These are phyloP conservation scores for Pseudorhombus dupliciocellatus DNA, from an alignment of 2,113 vertebrate genomes.

Conservation along the genomic window DNA sequence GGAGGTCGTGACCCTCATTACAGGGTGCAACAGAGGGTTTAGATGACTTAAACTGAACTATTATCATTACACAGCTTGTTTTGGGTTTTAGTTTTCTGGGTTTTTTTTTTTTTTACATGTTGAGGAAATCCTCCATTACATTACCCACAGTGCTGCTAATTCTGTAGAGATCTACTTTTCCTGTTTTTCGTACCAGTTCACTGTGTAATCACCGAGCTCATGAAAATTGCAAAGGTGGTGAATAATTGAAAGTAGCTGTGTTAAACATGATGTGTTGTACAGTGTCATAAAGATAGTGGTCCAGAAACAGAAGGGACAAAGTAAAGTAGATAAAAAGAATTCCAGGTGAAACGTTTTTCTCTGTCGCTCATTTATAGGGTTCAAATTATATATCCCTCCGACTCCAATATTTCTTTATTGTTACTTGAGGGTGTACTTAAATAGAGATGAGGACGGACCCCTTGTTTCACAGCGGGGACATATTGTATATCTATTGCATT, in stretches of 20 bases:
- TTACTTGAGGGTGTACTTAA: constrained; percentile 49
- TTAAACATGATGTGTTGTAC: constrained; percentile 76
- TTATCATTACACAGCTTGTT: no score
- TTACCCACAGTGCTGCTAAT: constrained; percentile 33
- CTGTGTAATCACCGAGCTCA: constrained; percentile 79
- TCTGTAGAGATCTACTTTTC: constrained; percentile 63
- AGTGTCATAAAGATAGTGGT: constrained; percentile 66
- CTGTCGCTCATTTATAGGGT: constrained; percentile 53
- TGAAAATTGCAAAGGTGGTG: constrained; percentile 78
- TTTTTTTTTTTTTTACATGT: constrained; percentile 35
- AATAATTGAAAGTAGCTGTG: constrained; percentile 79
- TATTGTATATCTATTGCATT: constrained; percentile 12
- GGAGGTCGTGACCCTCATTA: constrained; percentile 66
- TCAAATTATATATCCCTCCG: constrained; percentile 47
- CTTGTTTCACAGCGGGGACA: constrained; percentile 11
- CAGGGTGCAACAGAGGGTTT: constrained; percentile 38
- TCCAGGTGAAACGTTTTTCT: constrained; percentile 55
- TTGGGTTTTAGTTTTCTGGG: neutral
- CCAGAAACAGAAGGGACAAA: constrained; percentile 42
- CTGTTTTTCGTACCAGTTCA: constrained; percentile 77
- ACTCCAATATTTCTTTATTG: constrained; percentile 62
- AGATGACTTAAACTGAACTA: constrained; percentile 29
- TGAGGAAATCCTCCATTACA: constrained; percentile 25
- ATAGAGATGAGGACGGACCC: constrained; percentile 34
- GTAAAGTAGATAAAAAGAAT: constrained; percentile 64